Conservation (phyloP, 1,140 invertebrate genomes). For the Lordiphosa clarofinis region DNA sequence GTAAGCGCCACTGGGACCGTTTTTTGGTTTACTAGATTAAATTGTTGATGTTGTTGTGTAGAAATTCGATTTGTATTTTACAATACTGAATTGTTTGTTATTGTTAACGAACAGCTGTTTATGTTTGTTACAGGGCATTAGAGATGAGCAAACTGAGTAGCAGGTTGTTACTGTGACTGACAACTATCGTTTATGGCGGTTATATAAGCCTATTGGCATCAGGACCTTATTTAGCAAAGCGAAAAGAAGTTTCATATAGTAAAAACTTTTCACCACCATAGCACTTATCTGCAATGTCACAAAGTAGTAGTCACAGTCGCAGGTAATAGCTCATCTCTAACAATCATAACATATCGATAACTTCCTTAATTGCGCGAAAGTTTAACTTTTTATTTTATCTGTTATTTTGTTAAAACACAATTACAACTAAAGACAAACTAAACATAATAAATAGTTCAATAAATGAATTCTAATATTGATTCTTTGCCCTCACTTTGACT, state of each 20-base stretch:
- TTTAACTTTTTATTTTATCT: not conserved
- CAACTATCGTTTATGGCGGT: not conserved
- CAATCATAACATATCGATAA: too few species aligned
- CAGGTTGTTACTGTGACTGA: not conserved
- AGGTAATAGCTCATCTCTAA: not conserved
- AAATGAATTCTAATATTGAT: constrained; percentile 5
- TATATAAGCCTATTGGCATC: too few species aligned
- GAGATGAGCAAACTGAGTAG: not conserved
- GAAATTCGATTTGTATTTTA: not conserved
- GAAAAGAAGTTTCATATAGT: too few species aligned
- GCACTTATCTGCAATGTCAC: too few species aligned
- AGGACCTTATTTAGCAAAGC: too few species aligned
- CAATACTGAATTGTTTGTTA: not conserved
- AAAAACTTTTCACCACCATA: too few species aligned
- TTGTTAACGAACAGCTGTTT: constrained; percentile 7
- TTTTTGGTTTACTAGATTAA: constrained; percentile 8
- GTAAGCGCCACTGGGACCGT: constrained; percentile 23
- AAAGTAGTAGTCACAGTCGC: too few species aligned
- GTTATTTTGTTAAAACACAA: constrained; percentile 14
- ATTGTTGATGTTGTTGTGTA: not conserved
- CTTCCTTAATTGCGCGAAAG: not conserved
- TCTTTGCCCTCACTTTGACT: constrained; percentile 35
- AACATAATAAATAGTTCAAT: constrained; percentile 41
- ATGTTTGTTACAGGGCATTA: not conserved
- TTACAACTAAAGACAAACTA: constrained; percentile 27